Evolutionary conservation across 2,797 vertebrate species (phyloP).

Genomic region (Danio jaintianensis): DNA sequence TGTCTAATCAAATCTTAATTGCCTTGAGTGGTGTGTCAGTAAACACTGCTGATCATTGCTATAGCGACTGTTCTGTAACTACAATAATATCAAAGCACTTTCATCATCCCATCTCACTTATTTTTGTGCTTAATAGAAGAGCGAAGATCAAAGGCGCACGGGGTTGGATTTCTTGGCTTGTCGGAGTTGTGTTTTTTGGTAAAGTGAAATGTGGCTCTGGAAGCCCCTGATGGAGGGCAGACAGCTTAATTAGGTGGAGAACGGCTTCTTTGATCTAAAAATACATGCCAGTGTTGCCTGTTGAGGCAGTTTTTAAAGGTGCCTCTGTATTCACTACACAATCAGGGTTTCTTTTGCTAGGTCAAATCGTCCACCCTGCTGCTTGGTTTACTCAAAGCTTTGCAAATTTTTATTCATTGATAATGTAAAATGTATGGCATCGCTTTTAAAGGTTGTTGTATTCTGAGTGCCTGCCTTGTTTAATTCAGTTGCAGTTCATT

Average conservation of each 20-base stretch:
- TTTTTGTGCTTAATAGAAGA: slow-evolving; percentile 61
- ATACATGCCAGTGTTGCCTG: slow-evolving; percentile 68
- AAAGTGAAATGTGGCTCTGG: slow-evolving; percentile 39
- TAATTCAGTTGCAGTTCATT: too few species aligned
- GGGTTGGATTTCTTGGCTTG: slow-evolving; percentile 47
- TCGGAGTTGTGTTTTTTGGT: slow-evolving; percentile 35
- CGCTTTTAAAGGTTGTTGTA: neutral
- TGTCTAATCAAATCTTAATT: slow-evolving; percentile 36
- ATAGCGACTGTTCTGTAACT: slow-evolving; percentile 30
- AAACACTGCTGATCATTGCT: slow-evolving; percentile 18
- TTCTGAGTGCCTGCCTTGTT: neutral
- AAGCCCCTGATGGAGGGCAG: slow-evolving; percentile 67
- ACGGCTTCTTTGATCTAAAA: slow-evolving; percentile 79
- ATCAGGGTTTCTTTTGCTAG: slow-evolving; percentile 49
- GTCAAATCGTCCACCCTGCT: slow-evolving; percentile 49
- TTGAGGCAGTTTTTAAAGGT: slow-evolving; percentile 72
- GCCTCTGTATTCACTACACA: slow-evolving; percentile 67
- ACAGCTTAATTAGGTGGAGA: slow-evolving; percentile 75
- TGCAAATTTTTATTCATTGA: neutral
- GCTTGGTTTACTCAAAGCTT: slow-evolving; percentile 47
- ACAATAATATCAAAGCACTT: slow-evolving; percentile 33
- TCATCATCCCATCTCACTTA: slow-evolving; percentile 28
- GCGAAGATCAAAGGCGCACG: slow-evolving; percentile 68
- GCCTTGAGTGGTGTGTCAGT: slow-evolving; percentile 18
- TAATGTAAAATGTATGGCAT: neutral